Base-by-base conservation (phyloP, 1,140 invertebrate species). In the Nixonia krombeini region DNA sequence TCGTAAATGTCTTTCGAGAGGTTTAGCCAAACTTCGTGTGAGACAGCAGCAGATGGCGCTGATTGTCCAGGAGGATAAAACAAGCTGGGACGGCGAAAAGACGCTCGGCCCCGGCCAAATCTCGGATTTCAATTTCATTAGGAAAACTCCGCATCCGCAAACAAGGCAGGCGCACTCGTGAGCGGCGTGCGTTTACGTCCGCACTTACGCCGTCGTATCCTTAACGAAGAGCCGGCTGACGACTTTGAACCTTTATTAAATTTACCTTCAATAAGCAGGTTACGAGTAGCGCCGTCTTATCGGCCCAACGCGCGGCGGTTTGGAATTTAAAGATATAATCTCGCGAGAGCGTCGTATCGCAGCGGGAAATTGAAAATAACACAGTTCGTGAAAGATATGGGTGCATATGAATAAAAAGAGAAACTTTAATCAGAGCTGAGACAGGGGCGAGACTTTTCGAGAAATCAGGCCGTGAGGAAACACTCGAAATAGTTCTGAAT, bases 211-310 rank as follows among this genome's bases (percentile, higher is more conserved):
- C 41, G 41, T 58, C 57, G 23, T 62, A 55, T 52, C 59, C 68
- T 66, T 70, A 64, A 70, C 51, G 62, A 66, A 75, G 58, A 69
- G 28, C 55, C 28, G 38, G 17, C 28, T 52, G 58, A 66, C 57
- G 59, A 18, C 51, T 56, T 74, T 71, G 57, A 61, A 62, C 70
- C 63, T 72, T 76, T 76, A 76, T 74, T 66, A 73, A 74, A 76
- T 76, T 73, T 64, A 70, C 69, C 68, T 66, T 66, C 70, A 74
- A 73, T 74, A 72, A 74, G 57, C 65, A 63, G 58, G 50, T 72
- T 72, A 76, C 62, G 67, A 59, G 63, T 41, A 51, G 50, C 35
- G 38, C 41, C 52, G 53, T 38, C 38, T 63, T 55, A 52, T 56
- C 44, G 33, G 63, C 45, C 12, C 29, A 31, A 31, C 29, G 29